These are phyloP conservation scores for Apogon hyalosoma DNA, from an alignment of 2,797 vertebrate species.

Conservation along the genomic window DNA sequence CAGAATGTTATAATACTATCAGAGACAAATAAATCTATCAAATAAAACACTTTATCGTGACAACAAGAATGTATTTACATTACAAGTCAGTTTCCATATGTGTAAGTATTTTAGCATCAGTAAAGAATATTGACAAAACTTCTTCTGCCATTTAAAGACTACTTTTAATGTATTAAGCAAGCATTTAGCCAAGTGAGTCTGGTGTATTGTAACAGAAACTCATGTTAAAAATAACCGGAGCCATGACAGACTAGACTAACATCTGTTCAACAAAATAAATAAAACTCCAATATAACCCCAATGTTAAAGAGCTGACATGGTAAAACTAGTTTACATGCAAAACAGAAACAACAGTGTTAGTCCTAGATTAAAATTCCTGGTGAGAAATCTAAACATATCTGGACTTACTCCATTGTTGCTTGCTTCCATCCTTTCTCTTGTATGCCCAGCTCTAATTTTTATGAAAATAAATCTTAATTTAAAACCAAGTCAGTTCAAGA, in stretches of 20 bases:
- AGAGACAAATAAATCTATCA: constrained; percentile 12
- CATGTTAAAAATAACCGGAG: constrained; percentile 67
- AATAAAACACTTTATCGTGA: neutral
- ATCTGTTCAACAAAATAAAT: constrained; percentile 40
- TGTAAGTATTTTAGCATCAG: neutral
- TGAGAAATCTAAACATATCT: constrained; percentile 1
- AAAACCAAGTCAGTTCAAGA: constrained; percentile 19
- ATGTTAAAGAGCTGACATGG: neutral
- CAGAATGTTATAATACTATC: constrained; percentile 11
- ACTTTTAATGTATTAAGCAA: constrained; percentile 8
- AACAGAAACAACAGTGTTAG: constrained; percentile 1
- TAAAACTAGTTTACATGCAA: neutral
- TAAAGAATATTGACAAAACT: neutral
- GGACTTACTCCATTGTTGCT: constrained; percentile 60
- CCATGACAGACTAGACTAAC: neutral
- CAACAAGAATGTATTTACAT: neutral
- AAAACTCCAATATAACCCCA: constrained; percentile 15
- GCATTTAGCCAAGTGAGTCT: constrained; percentile 5
- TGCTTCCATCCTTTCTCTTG: constrained; percentile 51
- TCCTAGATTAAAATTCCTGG: neutral
- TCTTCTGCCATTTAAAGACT: neutral
- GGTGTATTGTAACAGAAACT: constrained; percentile 49
- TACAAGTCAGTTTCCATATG: no score
- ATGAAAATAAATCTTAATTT: neutral
- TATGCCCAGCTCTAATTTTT: constrained; percentile 12